Base-by-base conservation (phyloP, 2,113 vertebrate species). In the Alligator mississippiensis region DNA sequence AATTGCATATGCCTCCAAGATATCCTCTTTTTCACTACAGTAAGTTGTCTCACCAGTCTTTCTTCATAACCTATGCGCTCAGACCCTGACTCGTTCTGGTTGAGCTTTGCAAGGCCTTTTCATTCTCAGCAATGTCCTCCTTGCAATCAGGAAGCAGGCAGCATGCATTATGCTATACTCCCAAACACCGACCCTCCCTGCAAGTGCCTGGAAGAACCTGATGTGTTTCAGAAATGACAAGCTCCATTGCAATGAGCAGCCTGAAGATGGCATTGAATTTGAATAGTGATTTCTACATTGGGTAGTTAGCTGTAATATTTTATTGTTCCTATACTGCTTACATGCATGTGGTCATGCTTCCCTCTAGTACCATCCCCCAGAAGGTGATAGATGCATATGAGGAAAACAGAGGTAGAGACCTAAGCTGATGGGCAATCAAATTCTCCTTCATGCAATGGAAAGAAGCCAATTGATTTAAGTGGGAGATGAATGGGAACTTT, bases 101-200 rank as follows among this genome's bases (percentile, higher is more conserved):
- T 92, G 95, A 95, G 94, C 94, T 93, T 91, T 96, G 75, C 93
- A 85, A 80, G 0, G 1, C 3, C 4, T 94, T 96, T 96, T 96
- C 85, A 95, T 96, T 96, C 95, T 94, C 94, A 95, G 95, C 82
- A 90, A 85, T 93, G 93, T 96, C 88, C 90, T 93, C 93, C 84
- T 87, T 96, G 64, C 92, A 96, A 96, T 93, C 96, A 93, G 84
- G 91, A 89, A 93, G 93, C 95, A 96, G 95, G 88, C 90, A 93
- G 94, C 92, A 92, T 75, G 93, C 93, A 92, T 96, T 93, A 96
- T 94, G 94, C 91, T 97, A 87, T 96, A 93, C 94, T 60, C 95
- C 88, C 82, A 95, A 95, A 93, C 88, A 93, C 86, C 88, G 95
- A 94, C 75, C 89, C 17, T 87, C 93, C 91, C 75, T 93, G 88